Percentiles rank a stretch among this genome's conserved stretches.
Evolutionary conservation across 2,113 vertebrate genomes (phyloP).

Genomic region (Motacilla tschutschensis): DNA sequence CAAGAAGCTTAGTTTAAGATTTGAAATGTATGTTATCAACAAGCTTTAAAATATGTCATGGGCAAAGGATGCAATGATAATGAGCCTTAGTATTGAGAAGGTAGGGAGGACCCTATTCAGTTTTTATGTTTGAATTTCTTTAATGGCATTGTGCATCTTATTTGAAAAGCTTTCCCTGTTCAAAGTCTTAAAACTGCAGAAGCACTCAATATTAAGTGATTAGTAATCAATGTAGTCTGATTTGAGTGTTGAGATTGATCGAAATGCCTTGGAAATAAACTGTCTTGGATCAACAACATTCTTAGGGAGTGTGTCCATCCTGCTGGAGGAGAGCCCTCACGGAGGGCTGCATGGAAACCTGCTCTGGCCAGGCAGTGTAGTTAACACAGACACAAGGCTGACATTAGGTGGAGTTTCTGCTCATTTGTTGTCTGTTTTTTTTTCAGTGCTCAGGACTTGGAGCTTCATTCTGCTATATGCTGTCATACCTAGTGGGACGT

Average conservation of each 20-base stretch:
- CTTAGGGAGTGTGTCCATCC: neutral
- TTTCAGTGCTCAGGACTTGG: slow-evolving; percentile 93
- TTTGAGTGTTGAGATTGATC: neutral
- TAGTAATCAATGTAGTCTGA: neutral
- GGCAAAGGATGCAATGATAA: neutral
- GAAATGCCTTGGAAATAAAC: neutral
- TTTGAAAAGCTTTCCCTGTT: neutral
- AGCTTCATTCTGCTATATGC: slow-evolving; percentile 95
- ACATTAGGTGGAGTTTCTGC: neutral
- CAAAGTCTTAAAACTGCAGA: neutral
- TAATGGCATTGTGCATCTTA: neutral
- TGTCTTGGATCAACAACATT: neutral
- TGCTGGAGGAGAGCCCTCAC: neutral
- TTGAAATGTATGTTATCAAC: neutral
- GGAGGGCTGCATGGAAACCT: neutral
- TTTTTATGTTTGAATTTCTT: neutral
- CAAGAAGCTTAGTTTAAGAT: neutral
- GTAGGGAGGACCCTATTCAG: neutral
- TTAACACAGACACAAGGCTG: neutral
- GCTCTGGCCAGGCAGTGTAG: neutral
- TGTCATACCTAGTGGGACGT: slow-evolving; percentile 94
- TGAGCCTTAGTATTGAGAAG: neutral
- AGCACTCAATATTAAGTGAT: neutral
- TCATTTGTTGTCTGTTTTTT: neutral
- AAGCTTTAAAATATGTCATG: neutral